phyloP scores from a whole-genome alignment of 2,797 vertebrate species.

The Okamejei kenojei region DNA sequence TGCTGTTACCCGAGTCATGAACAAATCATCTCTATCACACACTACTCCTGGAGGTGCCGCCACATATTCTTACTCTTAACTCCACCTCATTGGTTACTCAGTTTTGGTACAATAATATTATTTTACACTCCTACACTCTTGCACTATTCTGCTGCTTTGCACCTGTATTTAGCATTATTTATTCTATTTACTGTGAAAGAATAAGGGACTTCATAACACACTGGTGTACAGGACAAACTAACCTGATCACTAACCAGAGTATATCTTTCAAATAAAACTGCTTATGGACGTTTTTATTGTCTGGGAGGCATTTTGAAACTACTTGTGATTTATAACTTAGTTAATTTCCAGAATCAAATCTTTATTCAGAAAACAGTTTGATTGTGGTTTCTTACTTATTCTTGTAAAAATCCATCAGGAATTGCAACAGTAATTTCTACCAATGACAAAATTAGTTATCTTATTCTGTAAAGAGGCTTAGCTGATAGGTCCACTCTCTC shows the following conservation, averaged over 20 bases:
- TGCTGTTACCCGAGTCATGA: too few relatives aligned
- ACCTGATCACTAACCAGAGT: not conserved
- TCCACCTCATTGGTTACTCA: too few relatives aligned
- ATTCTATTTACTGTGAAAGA: too few relatives aligned
- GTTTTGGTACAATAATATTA: too few relatives aligned
- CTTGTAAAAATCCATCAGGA: constrained; percentile 40
- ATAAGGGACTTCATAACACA: too few relatives aligned
- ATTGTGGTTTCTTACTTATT: not conserved
- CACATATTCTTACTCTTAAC: too few relatives aligned
- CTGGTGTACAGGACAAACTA: not conserved
- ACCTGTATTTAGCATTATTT: too few relatives aligned
- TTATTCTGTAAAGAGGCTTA: constrained; percentile 49
- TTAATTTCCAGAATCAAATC: not conserved
- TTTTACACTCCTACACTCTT: too few relatives aligned
- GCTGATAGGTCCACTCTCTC: constrained; percentile 51
- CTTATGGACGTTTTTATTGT: not conserved
- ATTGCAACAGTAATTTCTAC: constrained; percentile 12
- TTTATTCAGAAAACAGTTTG: not conserved
- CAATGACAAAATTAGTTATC: not conserved
- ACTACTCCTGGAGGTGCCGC: too few relatives aligned
- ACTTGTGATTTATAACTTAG: not conserved
- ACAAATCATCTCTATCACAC: too few relatives aligned
- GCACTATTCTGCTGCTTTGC: too few relatives aligned
- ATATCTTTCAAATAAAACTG: not conserved
- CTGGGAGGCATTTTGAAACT: not conserved